Evolutionary conservation across 1,140 invertebrate species (phyloP).

Genomic region (Whitmania pigra): DNA sequence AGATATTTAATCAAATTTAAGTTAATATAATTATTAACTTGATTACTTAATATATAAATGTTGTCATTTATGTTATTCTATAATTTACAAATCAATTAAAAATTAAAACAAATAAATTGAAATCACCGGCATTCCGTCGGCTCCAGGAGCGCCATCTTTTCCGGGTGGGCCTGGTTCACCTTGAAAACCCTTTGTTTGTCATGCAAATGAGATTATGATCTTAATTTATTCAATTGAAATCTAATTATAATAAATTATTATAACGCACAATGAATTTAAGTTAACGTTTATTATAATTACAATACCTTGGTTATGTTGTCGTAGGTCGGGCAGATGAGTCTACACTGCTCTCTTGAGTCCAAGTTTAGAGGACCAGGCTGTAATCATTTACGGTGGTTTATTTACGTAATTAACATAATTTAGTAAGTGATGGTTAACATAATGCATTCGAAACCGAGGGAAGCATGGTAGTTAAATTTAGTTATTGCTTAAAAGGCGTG

Average conservation of each 20-base stretch:
- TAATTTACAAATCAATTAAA: background rate
- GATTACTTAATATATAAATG: too few relatives aligned
- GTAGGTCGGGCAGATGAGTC: background rate
- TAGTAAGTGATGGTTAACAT: too few relatives aligned
- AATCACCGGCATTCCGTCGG: background rate
- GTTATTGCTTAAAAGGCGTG: too few relatives aligned
- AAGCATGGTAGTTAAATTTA: too few relatives aligned
- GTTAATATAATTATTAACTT: too few relatives aligned
- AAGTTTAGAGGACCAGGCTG: too few relatives aligned
- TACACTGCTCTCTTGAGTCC: background rate
- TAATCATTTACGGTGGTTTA: too few relatives aligned
- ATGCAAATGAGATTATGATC: too few relatives aligned
- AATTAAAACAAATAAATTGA: background rate
- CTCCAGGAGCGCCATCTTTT: background rate
- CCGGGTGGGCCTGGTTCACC: background rate
- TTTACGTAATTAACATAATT: too few relatives aligned
- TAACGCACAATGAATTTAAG: background rate
- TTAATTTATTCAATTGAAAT: background rate
- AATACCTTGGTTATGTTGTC: slow-evolving; percentile 7
- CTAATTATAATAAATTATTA: background rate
- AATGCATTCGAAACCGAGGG: too few relatives aligned
- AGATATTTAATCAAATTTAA: background rate
- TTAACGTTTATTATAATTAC: background rate
- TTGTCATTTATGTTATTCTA: background rate
- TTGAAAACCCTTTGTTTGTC: slow-evolving; percentile 3